Conservation (phyloP, 2,113 vertebrate genomes). For the Pagrus major region DNA sequence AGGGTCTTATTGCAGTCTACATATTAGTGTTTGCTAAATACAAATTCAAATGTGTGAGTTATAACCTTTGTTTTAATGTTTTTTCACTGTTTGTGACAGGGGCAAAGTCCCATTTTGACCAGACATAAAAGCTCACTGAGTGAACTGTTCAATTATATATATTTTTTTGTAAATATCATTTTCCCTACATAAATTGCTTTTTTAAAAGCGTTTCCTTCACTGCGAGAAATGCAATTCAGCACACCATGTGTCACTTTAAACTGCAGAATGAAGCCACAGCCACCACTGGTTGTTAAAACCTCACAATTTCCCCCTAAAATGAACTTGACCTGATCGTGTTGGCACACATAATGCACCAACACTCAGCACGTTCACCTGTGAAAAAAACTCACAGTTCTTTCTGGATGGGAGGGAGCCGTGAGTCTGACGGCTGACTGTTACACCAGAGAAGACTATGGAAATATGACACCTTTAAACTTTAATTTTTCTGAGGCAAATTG, state of each 20-base stretch:
- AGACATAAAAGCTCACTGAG: background rate
- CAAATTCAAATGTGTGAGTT: background rate
- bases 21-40: background rate
- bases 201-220: background rate
- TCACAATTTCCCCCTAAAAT: background rate
- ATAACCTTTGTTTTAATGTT: too few species aligned
- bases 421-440: conserved; percentile 23
- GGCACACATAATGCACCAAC: background rate
- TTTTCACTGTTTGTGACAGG: background rate
- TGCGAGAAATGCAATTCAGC: background rate
- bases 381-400: background rate
- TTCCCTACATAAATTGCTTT: background rate
- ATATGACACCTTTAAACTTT: conserved; percentile 3
- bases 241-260: background rate
- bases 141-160: background rate
- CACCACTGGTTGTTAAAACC: background rate
- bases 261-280: background rate
- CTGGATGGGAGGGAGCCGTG: conserved; percentile 10
- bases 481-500: background rate
- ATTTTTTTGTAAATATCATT: background rate
- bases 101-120: background rate
- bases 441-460: background rate
- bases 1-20: background rate
- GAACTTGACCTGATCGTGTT: background rate
- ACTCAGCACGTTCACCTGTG: background rate